Evolutionary conservation across 2,113 vertebrate species (phyloP), one percentile per base, ranked within the genome.

Genomic region (Patagioenas fasciata): DNA sequence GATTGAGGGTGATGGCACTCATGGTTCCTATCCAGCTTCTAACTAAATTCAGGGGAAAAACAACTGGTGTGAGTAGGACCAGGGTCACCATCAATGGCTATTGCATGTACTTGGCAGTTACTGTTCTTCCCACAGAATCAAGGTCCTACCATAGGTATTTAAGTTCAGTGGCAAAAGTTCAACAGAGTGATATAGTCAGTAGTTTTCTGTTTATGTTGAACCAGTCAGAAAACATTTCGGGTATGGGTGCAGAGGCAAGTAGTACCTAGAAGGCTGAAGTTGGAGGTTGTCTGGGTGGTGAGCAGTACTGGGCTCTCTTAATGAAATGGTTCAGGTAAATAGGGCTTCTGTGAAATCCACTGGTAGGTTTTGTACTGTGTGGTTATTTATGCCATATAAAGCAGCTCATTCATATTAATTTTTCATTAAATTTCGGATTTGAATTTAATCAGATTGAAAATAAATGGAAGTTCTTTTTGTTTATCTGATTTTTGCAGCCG

Each of bases 21-120:
- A 0, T 11, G 14, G 1, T 66, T 15, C 20, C 7, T 36, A 2
- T 66, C 6, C 34, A 74, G 19, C 12, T 57, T 31, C 26, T 48
- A 20, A 16, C 23, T 31, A 5, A 61, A 62, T 8, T 75, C 14
- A 28, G 29, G 6, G 20, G 26, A 5, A 6, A 58, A 60, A 3
- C 13, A 60, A 5, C 9, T 34, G 69, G 0, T 8, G 0, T 0
- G 20, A 36, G 48, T 3, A 9, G 48, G 48, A 29, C 6, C 50
- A 32, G 24, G 6, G 13, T 42, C 34, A 31, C 29, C 26, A 9
- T 19, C 26, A 24, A 38, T 20, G 24, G 11, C 31, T 61, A 5
- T 57, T 2, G 0, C 47, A 26, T 0, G 0, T 1, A 9, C 21
- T 65, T 77, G 34, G 31, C 17, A 53, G 6, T 29, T 61, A 20